Evolutionary conservation across 2,888 invertebrate genomes (phyloP), one percentile per base, ranked within the genome.

Genomic region (Spatulosminthurus flaviceps): DNA sequence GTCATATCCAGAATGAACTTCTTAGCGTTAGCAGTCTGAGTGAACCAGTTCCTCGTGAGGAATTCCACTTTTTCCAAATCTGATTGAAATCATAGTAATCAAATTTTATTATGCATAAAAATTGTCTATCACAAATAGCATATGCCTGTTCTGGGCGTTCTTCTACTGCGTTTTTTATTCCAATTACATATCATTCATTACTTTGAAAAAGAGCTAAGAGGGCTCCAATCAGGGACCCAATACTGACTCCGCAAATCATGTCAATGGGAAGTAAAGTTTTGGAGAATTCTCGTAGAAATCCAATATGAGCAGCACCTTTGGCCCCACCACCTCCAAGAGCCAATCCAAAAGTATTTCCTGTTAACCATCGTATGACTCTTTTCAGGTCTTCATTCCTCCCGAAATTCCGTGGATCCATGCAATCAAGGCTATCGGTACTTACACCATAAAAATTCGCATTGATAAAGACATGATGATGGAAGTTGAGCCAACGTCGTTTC

Each of bases 161-260:
- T 34, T n/a, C 22, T 61, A 22, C 5, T 61, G 22, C 19, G 22
- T 70, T 70, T 70, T 70, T 24, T 1, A 16, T 7, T 24, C 4
- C 9, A 66, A 7, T 66, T 24, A 5, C n/a, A 66, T 7, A 22
- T 66, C 16, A 16, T 16, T 16, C 2, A 41, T 34, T 43, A 70
- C 82, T 81, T 78, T 83, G 82, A n/a, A 76, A 78, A 16, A 80
- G 70, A 19, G 83, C 80, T 67, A 78, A 80, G 1, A 84, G 70
- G 1, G 81, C 84, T 24, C 82, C 82, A 11, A 84, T 61, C 22
- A 84, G 81, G 0, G 82, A 78, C 4, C 84, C 84, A 16, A 83
- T 83, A 42, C 82, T 82, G 0, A 84, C 84, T 0, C 84, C 84
- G 13, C 78, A 80, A 60, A 84, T 77, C 41, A 81, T 81, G 42